Evolutionary conservation across 2,888 invertebrate species (phyloP), one percentile per base, ranked within the genome.

Genomic region (Spodoptera exigua): DNA sequence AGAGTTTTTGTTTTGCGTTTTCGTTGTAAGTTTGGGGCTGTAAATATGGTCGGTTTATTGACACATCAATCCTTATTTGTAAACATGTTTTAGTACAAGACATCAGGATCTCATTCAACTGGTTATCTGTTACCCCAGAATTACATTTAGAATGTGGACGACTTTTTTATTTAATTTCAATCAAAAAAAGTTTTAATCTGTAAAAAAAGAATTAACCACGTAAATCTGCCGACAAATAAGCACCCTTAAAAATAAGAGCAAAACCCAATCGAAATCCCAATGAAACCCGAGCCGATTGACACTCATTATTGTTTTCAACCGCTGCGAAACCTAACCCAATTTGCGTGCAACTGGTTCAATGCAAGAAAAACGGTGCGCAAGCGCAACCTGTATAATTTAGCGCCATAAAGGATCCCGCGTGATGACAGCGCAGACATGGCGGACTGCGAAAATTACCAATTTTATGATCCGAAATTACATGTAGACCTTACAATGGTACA

Each of bases 351-450:
- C 66, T 56, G 61, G 66, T 61, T 70, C 81, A 81, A 74, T 79
- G 74, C 77, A 70, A 81, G 83, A 80, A 82, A 78, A 78, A 76
- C 76, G 79, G 82, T 75, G 77, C 78, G 74, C 52, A 54, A 40
- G 78, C 76, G 71, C 79, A 72, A 51, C 59, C 70, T 76, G 69
- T 85, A 81, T 86, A 87, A 88, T 90, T 89, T 89, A 70, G 74
- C 70, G 80, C 80, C 81, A 85, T 87, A 87, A 89, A 88, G 76
- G 74, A 69, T 70, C 67, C 74, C 66, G 66, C 78, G 76, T 87
- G 89, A 90, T 87, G 89, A 89, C 89, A 89, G 89, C 83, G 81
- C 77, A 84, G 81, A 74, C 76, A 78, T 74, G 55, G 58, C 70
- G 68, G 66, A 69, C 72, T 72, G 78, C 76, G 70, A 78, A 82